These are phyloP conservation scores for Thera britannica DNA, from an alignment of 2,888 invertebrate genomes.

Conservation along the genomic window DNA sequence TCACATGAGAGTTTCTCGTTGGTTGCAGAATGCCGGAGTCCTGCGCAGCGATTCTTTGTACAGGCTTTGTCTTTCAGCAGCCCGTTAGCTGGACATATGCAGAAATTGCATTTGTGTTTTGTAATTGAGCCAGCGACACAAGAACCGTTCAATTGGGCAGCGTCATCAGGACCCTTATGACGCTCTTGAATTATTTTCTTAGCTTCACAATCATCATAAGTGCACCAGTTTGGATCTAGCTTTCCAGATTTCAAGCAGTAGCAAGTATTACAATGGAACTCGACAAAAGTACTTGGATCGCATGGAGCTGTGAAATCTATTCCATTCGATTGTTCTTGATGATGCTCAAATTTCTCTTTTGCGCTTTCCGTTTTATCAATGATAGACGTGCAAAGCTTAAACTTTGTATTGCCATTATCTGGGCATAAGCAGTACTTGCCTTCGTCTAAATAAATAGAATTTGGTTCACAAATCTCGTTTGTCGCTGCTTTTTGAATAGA, in stretches of 20 bases:
- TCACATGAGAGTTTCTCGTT: conserved; percentile 62
- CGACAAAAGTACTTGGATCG: conserved; percentile 69
- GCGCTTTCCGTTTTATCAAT: conserved; percentile 19
- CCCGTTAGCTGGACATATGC: conserved; percentile 72
- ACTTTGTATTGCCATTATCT: conserved; percentile 54
- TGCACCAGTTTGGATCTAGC: conserved; percentile 75
- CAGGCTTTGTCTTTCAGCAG: conserved; percentile 58
- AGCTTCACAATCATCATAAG: conserved; percentile 69
- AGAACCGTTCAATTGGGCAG: conserved; percentile 36
- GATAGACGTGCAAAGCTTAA: conserved; percentile 59
- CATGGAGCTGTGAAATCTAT: conserved; percentile 58
- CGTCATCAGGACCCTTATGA: conserved; percentile 44
- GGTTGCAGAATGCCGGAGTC: conserved; percentile 29
- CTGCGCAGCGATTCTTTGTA: conserved; percentile 64
- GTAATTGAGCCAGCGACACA: conserved; percentile 69
- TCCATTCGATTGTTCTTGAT: conserved; percentile 8
- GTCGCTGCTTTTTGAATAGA: conserved; percentile 47
- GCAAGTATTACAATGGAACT: conserved; percentile 76
- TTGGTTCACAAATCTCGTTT: conserved; percentile 57
- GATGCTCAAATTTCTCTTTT: conserved; percentile 9
- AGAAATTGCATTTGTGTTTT: conserved; percentile 72
- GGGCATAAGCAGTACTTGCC: conserved; percentile 69
- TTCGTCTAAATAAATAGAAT: conserved; percentile 60
- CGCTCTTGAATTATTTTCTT: conserved; percentile 56
- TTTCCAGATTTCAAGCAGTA: conserved; percentile 70